These are phyloP conservation scores for Cygnus buccinator DNA, from an alignment of 2,113 vertebrate genomes.

Conservation along the genomic window DNA sequence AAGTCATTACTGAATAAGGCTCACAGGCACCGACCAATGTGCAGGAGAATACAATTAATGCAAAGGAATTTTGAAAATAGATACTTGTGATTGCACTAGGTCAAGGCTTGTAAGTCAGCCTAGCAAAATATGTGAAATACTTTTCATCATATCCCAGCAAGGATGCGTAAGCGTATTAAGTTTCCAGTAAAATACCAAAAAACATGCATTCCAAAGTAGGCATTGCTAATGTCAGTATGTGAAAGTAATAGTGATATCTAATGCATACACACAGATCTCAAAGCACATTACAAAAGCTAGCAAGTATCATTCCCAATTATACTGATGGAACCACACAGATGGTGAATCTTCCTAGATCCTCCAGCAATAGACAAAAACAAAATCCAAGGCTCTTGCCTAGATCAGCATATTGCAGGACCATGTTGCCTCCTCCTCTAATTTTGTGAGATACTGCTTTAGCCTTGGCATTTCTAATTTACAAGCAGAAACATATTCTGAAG, in stretches of 20 bases:
- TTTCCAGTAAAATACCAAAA: background rate
- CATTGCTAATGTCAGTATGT: background rate
- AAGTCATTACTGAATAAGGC: slow-evolving; percentile 12
- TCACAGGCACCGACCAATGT: background rate
- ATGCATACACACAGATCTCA: background rate
- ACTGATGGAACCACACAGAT: background rate
- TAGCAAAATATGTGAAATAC: background rate
- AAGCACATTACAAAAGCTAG: background rate
- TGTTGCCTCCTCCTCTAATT: background rate
- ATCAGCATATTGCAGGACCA: background rate
- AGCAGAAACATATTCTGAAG: background rate
- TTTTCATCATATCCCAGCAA: background rate
- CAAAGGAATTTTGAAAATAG: slow-evolving; percentile 6
- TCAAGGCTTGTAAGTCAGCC: background rate
- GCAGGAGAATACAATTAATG: background rate
- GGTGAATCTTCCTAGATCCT: background rate
- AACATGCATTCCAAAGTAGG: background rate
- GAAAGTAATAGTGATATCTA: background rate
- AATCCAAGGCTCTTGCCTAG: background rate
- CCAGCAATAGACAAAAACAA: background rate
- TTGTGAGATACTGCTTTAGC: background rate
- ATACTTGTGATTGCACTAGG: background rate
- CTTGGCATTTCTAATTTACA: background rate
- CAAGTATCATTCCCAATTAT: background rate
- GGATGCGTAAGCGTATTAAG: background rate